phyloP scores from a whole-genome alignment of 2,888 invertebrate species.

The Cataglyphis altisquamis region DNA sequence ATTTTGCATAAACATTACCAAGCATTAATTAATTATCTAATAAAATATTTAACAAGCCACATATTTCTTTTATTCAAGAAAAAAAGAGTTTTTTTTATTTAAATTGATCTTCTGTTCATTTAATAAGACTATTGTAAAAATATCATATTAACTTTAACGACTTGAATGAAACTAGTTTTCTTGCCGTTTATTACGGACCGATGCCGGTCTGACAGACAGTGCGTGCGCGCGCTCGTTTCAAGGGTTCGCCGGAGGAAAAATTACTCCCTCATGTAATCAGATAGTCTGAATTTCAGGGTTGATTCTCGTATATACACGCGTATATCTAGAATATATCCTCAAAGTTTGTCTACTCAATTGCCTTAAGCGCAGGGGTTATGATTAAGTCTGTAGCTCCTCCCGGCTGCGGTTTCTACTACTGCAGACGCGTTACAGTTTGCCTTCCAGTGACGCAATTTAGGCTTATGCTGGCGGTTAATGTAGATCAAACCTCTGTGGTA shows the following conservation, averaged over 20 bases:
- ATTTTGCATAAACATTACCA: neutral
- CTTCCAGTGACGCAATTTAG: conserved; percentile 26
- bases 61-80: neutral
- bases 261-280: neutral
- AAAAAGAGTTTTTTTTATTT: too few relatives aligned
- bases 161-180: neutral
- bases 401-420: conserved; percentile 23
- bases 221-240: neutral
- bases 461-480: neutral
- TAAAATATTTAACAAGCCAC: neutral
- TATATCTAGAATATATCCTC: neutral
- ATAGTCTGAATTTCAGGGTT: neutral
- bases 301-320: neutral
- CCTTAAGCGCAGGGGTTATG: conserved; percentile 25
- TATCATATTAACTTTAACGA: neutral
- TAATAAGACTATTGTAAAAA: neutral
- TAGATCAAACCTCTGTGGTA: neutral
- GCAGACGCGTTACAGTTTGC: neutral
- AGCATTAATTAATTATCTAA: neutral
- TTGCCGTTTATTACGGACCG: neutral
- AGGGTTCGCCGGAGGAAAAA: neutral
- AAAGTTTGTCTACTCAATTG: conserved; percentile 4
- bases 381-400: conserved; percentile 27
- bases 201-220: neutral
- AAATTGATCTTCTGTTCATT: neutral